Base-by-base conservation (phyloP, 2,888 invertebrate genomes). In the Conus canariensis region DNA sequence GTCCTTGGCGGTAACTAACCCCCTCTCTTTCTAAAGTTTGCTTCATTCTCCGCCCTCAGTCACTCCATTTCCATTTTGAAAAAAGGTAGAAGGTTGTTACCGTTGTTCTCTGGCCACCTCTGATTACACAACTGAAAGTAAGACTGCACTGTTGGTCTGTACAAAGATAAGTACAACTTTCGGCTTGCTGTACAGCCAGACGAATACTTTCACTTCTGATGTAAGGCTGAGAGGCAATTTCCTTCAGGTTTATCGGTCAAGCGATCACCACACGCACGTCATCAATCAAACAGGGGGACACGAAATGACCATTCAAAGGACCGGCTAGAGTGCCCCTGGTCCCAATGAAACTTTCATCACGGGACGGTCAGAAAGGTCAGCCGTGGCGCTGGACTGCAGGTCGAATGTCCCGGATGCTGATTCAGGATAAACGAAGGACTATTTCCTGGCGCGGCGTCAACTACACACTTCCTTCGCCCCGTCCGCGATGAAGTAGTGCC, bases 391-490 rank as follows among this genome's bases (percentile, higher is more conserved):
- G 77, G 4, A 59, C 22, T 77, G n/a, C 3, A 10, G 86, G 86
- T 60, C 88, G 25, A 12, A 4, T 56, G 64, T 64, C 59, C 82
- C 82, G 88, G 59, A 22, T 45, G 58, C 22, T 45, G 64, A 45
- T 59, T 74, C 70, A 12, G 74, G 30, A 88, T 22, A 60, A 30
- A 77, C 25, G n/a, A 25, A 56, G 67, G 64, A 67, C 83, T 88
- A 83, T 83, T 88, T 85, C 82, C 88, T 83, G 9, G n/a, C 56
- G 83, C 88, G 56, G 67, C 9, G 82, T 67, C 22, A 67, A 14
- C 22, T 8, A 59, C 45, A 30, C 45, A 25, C 19, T 74, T 56
- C n/a, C 30, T n/a, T 70, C 70, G 22, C 45, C 59, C 56, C 82
- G 22, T 88, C 77, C 64, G 22, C 5, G n/a, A 30, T 58, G 88